Base-by-base conservation (phyloP, 2,113 vertebrate species). In the Equus quagga region DNA sequence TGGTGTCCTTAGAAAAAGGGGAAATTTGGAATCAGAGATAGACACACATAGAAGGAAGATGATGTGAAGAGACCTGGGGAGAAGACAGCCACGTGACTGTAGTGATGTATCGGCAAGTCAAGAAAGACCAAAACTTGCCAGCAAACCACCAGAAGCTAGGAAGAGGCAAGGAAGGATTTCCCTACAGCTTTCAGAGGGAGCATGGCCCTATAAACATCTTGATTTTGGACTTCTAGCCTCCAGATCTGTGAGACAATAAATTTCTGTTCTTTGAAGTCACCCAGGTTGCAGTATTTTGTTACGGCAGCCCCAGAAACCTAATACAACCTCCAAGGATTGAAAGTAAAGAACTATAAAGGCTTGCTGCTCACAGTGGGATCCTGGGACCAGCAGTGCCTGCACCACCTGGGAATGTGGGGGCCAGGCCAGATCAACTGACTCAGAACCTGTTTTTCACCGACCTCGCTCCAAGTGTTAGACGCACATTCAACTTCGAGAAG, bases 251-350 rank as follows among this genome's bases (percentile, higher is more conserved):
- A 15, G 7, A 79, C 8, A 81, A 44, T 72, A 87, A 7, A 54
- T 44, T 89, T 93, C 64, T 94, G 19, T 26, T 81, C 13, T 86
- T 82, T 58, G 41, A 36, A 88, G 8, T 89, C 36, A 80, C 44
- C 41, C 33, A 84, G 26, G 23, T 65, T 51, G 12, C 62, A 15
- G 10, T 7, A 33, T 33, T 88, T 67, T 64, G 28, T 33, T n/a
- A 21, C 3, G 11, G 62, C 19, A 67, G 11, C 17, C 75, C 54
- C n/a, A 21, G 24, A 26, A 90, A 54, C 41, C 36, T 51, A 92
- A 56, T 46, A 8, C 5, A 64, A 12, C 14, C 8, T 36, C 73
- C 58, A 88, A 44, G 21, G 33, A 69, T 80, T 51, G 14, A 84
- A 87, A 83, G 79, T 23, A 41, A 87, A 51, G 46, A 51, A 65